A percentile compares a stretch with the other conserved stretches of the same genome.
These are phyloP conservation scores for Acanthosepion pharaonis DNA, from an alignment of 2,888 invertebrate species.

Conservation along the genomic window DNA sequence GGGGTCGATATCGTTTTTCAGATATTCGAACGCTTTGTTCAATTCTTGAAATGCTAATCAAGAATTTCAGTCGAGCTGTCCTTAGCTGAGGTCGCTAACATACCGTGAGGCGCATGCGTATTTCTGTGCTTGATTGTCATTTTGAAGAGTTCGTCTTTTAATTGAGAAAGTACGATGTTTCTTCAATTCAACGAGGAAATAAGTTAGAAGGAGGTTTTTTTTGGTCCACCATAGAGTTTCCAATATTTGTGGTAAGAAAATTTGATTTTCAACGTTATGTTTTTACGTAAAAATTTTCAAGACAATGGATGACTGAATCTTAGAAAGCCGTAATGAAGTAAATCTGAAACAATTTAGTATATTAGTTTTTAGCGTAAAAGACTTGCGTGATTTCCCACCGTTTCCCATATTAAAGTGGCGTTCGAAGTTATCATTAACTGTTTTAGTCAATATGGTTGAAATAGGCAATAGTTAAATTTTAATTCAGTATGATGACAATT, in stretches of 20 bases:
- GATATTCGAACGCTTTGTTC: background rate
- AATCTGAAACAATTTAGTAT: background rate
- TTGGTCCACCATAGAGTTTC: constrained; percentile 59
- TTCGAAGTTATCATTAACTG: too few relatives aligned
- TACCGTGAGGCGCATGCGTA: background rate
- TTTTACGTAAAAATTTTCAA: too few relatives aligned
- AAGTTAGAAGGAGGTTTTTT: constrained; percentile 58
- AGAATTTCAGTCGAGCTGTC: constrained; percentile 61
- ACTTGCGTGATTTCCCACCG: too few relatives aligned
- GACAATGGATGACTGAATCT: background rate
- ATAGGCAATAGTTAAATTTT: too few relatives aligned
- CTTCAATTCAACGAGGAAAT: constrained; percentile 63
- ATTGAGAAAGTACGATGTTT: constrained; percentile 60
- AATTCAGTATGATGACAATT: too few relatives aligned
- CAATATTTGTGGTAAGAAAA: constrained; percentile 69
- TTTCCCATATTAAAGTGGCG: too few relatives aligned
- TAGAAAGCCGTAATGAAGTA: background rate
- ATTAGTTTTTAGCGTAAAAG: background rate
- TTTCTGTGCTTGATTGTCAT: background rate
- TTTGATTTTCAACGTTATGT: too few relatives aligned
- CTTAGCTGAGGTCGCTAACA: background rate
- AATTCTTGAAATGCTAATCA: constrained; percentile 52
- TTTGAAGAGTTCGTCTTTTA: constrained; percentile 56
- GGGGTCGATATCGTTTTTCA: background rate
- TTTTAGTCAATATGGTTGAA: too few relatives aligned